Conservation (phyloP, 2,113 vertebrate genomes). For the Rhinopomastus cyanomelas region DNA sequence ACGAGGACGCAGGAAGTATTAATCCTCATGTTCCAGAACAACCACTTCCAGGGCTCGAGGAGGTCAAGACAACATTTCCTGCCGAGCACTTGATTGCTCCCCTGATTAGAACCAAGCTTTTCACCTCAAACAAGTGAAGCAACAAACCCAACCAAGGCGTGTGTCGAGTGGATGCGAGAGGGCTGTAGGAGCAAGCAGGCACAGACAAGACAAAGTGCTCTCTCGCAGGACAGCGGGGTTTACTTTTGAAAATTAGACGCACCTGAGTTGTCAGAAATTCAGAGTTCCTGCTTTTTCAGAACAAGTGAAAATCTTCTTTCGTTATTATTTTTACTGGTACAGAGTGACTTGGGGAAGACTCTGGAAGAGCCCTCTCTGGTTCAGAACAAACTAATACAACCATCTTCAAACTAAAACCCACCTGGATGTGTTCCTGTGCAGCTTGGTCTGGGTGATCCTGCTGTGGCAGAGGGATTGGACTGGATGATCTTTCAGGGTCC, state of each 20-base stretch:
- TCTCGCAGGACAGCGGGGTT: not conserved
- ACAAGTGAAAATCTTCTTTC: not conserved
- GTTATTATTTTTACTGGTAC: not conserved
- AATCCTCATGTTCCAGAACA: slow-evolving; percentile 46
- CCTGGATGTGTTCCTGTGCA: too few species aligned
- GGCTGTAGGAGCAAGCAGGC: too few species aligned
- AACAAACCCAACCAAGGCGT: not conserved
- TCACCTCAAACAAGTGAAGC: not conserved
- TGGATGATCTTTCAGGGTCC: too few species aligned
- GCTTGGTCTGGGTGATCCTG: too few species aligned
- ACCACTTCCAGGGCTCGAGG: slow-evolving; percentile 24
- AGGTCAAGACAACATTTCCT: slow-evolving; percentile 7
- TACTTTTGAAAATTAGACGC: not conserved
- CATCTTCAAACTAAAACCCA: slow-evolving; percentile 47
- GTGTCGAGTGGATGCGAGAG: too few species aligned
- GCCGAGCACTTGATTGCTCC: not conserved
- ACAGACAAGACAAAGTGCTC: not conserved
- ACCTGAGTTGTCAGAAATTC: not conserved
- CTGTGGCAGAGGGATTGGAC: too few species aligned
- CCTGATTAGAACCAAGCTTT: slow-evolving; percentile 22
- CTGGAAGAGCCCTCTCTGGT: slow-evolving; percentile 16
- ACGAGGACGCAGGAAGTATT: slow-evolving; percentile 40
- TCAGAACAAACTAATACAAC: slow-evolving; percentile 42
- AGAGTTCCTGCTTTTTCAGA: not conserved
- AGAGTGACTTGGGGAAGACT: not conserved